Base-by-base conservation (phyloP, 2,888 invertebrate species). In the Zonitis immaculata region DNA sequence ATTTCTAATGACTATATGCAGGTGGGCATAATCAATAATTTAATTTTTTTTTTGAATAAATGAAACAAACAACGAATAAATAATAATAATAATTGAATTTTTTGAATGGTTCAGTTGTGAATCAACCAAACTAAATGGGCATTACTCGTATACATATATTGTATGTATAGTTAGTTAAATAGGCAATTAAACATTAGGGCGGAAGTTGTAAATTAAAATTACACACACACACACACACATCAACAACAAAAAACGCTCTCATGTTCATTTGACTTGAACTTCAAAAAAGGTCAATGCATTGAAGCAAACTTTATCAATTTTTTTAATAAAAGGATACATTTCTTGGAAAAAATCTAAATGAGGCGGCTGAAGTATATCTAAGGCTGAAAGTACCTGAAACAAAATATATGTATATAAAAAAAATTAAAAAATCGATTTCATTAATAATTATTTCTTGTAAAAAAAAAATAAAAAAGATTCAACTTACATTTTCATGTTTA, bases 301-400 rank as follows among this genome's bases (percentile, higher is more conserved):
- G 6, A 18, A 16, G n/a, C n/a, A n/a, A n/a, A n/a, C n/a, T n/a
- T 20, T 12, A 7, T 43, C 16, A 2, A 11, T 44, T n/a, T 1
- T 14, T 25, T 51, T 39, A 32, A 44, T 27, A 79, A 89, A 90
- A 91, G 90, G 90, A 91, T 95, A 98, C 96, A 99, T 95, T 90
- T 99, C 98, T 83, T 97, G 96, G 84, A 99, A 98, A 85, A 95
- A 97, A 82, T 97, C 96, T 79, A 96, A 87, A 81, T 95, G 95
- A 68, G 97, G 95, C 72, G 98, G 98, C 80, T 98, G 97, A 70
- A 99, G 84, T 78, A 99, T 97, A 81, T 99, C 98, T 80, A 95
- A 82, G 68, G 98, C 95, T 71, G 96, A 95, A 72, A 99, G 84
- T 73, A 99, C 95, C 96, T 97, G 87, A 47, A 83, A 76, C n/a